Evolutionary conservation across 2,113 vertebrate species (phyloP).

Genomic region (Eubucco bourcierii): DNA sequence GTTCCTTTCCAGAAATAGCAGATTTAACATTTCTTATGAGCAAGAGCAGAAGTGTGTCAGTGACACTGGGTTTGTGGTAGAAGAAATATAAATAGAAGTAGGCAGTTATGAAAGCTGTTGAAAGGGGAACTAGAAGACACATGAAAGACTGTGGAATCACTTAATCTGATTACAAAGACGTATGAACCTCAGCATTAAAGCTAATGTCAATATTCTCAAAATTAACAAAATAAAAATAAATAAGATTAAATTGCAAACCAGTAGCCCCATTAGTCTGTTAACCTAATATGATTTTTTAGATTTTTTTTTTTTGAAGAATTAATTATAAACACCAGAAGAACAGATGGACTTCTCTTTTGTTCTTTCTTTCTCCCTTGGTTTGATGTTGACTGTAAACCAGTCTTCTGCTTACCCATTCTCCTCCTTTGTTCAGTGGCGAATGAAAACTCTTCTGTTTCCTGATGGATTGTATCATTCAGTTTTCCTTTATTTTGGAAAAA

Average conservation of each 20-base stretch:
- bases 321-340: not conserved
- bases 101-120: conserved; percentile 41
- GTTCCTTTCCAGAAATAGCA: conserved; percentile 23
- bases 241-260: conserved; percentile 11
- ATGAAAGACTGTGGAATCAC: conserved; percentile 46
- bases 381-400: not conserved
- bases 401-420: not conserved
- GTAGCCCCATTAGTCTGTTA: not conserved
- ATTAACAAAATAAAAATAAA: conserved; percentile 41
- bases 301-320: not conserved
- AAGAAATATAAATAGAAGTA: conserved; percentile 56
- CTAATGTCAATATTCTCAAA: conserved; percentile 31
- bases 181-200: conserved; percentile 36
- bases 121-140: conserved; percentile 39
- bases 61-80: conserved; percentile 23
- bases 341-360: not conserved
- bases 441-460: not conserved
- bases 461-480: not conserved
- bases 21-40: conserved; percentile 12
- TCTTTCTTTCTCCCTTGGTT: not conserved
- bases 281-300: not conserved
- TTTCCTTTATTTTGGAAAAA: not conserved
- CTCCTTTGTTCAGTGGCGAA: not conserved
- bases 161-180: conserved; percentile 42
- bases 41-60: conserved; percentile 2